These are phyloP conservation scores for Macquaria australasica DNA, from an alignment of 2,113 vertebrate species.

Conservation along the genomic window DNA sequence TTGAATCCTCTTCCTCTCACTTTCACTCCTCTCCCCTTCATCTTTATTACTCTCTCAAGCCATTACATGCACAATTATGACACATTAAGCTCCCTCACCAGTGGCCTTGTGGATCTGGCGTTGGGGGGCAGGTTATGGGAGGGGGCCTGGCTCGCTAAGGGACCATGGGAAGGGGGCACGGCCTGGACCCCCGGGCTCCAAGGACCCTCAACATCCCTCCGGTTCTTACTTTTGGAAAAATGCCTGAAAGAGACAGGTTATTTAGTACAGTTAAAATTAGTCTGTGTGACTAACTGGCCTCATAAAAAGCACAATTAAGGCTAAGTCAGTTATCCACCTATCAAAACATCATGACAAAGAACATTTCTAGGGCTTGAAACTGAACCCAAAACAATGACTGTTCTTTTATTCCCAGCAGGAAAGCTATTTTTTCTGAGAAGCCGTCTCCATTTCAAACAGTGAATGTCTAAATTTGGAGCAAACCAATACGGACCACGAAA, in stretches of 20 bases:
- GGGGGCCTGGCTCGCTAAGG: slow-evolving; percentile 64
- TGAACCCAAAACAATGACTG: slow-evolving; percentile 10
- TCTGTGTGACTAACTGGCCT: not conserved
- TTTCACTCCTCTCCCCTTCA: not conserved
- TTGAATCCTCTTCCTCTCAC: not conserved
- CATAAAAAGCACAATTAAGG: slow-evolving; percentile 7
- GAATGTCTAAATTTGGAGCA: slow-evolving; percentile 20
- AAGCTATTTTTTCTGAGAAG: slow-evolving; percentile 9
- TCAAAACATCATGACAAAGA: not conserved
- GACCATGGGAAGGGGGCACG: slow-evolving; percentile 79
- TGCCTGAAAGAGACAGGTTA: slow-evolving; percentile 82
- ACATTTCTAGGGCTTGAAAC: not conserved
- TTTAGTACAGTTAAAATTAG: not conserved
- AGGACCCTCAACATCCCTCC: slow-evolving; percentile 79
- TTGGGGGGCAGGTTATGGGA: slow-evolving; percentile 78
- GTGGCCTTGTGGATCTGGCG: slow-evolving; percentile 74
- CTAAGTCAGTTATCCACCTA: not conserved
- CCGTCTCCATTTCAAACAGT: slow-evolving; percentile 11
- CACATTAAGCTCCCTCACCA: slow-evolving; percentile 73
- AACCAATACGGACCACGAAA: too few relatives aligned
- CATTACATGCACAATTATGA: not conserved
- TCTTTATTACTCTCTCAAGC: not conserved
- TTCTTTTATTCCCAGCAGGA: slow-evolving; percentile 2
- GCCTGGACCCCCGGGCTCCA: slow-evolving; percentile 86
- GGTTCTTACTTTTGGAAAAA: slow-evolving; percentile 88